Evolutionary conservation across 2,888 invertebrate genomes (phyloP).

Genomic region (Lycophotia porphyrea): DNA sequence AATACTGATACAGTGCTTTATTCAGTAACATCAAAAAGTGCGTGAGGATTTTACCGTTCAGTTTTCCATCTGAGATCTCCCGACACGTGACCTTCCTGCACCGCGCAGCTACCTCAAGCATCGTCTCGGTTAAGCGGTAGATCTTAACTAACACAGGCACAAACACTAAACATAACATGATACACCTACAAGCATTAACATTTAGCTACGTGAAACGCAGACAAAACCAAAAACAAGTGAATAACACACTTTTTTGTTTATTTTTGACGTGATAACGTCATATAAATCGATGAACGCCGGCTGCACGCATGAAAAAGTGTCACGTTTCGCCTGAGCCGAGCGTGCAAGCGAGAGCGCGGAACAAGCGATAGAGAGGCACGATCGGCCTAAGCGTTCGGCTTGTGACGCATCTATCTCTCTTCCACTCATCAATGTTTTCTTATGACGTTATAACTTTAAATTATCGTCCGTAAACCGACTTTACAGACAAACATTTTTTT

Average conservation of each 20-base stretch:
- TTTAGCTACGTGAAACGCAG: conserved; percentile 2
- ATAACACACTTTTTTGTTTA: not conserved
- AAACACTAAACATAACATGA: not conserved
- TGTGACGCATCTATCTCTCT: too few species aligned
- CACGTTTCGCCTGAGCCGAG: too few species aligned
- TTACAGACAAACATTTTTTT: too few species aligned
- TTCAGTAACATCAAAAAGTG: not conserved
- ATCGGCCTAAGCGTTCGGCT: too few species aligned
- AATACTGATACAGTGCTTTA: not conserved
- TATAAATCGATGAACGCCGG: too few species aligned
- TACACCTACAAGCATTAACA: not conserved
- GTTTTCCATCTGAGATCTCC: not conserved
- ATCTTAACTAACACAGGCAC: not conserved
- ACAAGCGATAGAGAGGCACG: too few species aligned
- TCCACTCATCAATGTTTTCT: too few species aligned
- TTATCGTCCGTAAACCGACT: too few species aligned
- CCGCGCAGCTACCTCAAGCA: not conserved
- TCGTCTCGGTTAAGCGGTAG: not conserved
- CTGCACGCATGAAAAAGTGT: too few species aligned
- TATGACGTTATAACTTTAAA: too few species aligned
- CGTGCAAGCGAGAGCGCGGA: too few species aligned
- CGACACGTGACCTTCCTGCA: not conserved
- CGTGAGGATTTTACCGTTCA: not conserved
- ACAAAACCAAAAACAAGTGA: conserved; percentile 15
- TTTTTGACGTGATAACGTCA: too few species aligned